Conservation (phyloP, 1,140 invertebrate species). For the Spodoptera frugiperda region DNA sequence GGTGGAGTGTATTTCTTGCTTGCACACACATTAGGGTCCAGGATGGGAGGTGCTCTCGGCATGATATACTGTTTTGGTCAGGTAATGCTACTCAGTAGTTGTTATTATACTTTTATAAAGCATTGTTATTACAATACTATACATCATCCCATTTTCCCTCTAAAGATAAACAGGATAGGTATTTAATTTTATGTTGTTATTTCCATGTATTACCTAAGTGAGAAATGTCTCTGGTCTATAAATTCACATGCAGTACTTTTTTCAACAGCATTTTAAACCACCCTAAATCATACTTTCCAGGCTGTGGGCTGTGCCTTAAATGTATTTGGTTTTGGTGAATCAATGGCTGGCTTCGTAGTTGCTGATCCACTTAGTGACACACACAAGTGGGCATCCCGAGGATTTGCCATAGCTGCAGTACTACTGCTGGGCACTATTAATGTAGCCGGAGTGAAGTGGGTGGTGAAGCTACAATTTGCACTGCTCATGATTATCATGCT, state of each 20-base stretch:
- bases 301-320: constrained; percentile 98
- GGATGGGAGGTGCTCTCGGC: constrained; percentile 96
- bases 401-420: constrained; percentile 93
- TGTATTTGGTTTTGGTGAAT: constrained; percentile 98
- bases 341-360: constrained; percentile 93
- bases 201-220: no score
- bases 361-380: constrained; percentile 64
- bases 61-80: constrained; percentile 98
- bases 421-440: constrained; percentile 95
- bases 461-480: constrained; percentile 96
- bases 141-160: no score
- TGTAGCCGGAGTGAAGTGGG: constrained; percentile 97
- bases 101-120: not conserved
- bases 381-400: constrained; percentile 91
- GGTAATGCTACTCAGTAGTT: constrained; percentile 83
- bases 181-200: no score
- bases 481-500: constrained; percentile 93
- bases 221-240: no score
- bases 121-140: constrained; percentile 44
- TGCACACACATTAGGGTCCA: constrained; percentile 96
- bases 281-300: constrained; percentile 81
- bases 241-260: no score
- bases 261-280: no score
- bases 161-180: no score
- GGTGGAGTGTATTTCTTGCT: constrained; percentile 98